Evolutionary conservation across 2,797 vertebrate species (phyloP), one percentile per base, ranked within the genome.

Genomic region (Microchirus variegatus): DNA sequence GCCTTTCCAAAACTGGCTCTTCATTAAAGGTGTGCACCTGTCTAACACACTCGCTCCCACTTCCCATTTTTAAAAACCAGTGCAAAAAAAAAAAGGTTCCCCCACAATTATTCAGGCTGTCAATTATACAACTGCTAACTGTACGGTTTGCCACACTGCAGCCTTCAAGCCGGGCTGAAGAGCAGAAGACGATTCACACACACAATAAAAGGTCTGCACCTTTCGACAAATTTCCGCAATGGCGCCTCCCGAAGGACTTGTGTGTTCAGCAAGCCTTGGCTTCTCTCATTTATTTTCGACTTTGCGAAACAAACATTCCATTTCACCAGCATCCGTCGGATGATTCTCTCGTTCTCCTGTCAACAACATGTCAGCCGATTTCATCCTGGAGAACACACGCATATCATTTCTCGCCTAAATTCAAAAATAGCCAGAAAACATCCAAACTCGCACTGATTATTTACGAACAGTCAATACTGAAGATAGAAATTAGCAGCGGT

Each of bases 271-370:
- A 67, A 49, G 57, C 63, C 54, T 64, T 22, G 53, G 53, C 47
- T 75, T 71, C 48, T 56, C 71, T 79, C 76, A 81, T 80, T 85
- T 51, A 83, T 76, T 64, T 64, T 58, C 12, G 14, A 48, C 54
- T 75, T 84, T 81, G 73, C 68, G 53, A 62, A 71, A 79, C 66
- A 66, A 83, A 83, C 65, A 68, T 76, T 74, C 74, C 10, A 85
- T 77, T 78, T 80, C 47, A 36, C 55, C 48, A 17, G 59, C 58
- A 26, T 59, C 70, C 59, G 66, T 63, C 76, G 37, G 31, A 61
- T 1, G 36, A 72, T 71, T 59, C 67, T 70, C 70, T 22, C 9
- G 59, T 17, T 65, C 76, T 78, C 68, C 53, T 62, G 55, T 78
- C 73, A 63, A 62, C 73, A 63, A 62, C 50, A 37, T 69, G 50